Base-by-base conservation (phyloP, 2,888 invertebrate genomes). In the Tolmerus cingulatus region DNA sequence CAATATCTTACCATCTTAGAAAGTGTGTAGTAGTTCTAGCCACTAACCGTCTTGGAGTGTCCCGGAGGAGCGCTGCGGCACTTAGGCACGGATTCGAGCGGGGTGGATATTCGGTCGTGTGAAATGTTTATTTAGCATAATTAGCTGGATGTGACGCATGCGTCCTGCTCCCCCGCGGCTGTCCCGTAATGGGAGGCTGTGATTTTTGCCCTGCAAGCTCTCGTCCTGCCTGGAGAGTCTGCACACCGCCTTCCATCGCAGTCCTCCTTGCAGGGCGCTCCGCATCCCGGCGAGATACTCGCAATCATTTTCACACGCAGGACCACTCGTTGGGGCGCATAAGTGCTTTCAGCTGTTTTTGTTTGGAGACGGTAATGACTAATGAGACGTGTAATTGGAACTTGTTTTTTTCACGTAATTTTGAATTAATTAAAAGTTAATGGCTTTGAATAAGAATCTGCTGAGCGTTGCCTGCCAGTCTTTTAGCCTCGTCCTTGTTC, bases 361-460 rank as follows among this genome's bases (percentile, higher is more conserved):
- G 82, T 84, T 84, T 84, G 34, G 82, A 66, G 82, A 84, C 40
- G 82, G 82, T 84, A 84, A 84, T 84, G 82, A 84, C 82, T 84
- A 84, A 84, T 84, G 82, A 84, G 82, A 84, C 82, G 82, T 84
- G 82, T 84, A 84, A 84, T 84, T 84, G 82, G 82, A 84, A 84
- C 82, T 84, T 84, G 57, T 84, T 66, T 57, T 55, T 84, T 79
- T 79, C 40, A 57, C 66, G 66, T 84, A 84, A 84, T 84, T 84
- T 84, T 84, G 82, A 84, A 84, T 84, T 84, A 84, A 84, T 84
- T 84, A 84, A 84, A 84, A 84, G 82, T 84, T 84, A 84, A 84
- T 66, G 82, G 40, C 57, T 84, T 34, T 66, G 66, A 66, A 57
- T 57, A 66, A 84, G 82, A 84, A 66, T 66, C 82, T 57, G 82